Conservation (phyloP, 2,888 invertebrate species). For the Falcaria lacertinaria region DNA sequence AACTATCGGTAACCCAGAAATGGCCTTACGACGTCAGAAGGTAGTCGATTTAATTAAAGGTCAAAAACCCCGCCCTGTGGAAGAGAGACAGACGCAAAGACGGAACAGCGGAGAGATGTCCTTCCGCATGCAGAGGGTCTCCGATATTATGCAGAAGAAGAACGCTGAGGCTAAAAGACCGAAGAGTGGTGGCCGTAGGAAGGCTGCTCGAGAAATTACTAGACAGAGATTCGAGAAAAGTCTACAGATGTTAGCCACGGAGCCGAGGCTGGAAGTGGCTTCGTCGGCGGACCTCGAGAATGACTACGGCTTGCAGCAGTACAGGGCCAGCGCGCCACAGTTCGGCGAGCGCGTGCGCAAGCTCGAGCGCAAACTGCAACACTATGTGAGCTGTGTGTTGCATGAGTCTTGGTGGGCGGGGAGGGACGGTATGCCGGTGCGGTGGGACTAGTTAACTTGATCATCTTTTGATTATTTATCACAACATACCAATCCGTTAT, state of each 20-base stretch:
- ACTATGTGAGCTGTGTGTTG: constrained; percentile 69
- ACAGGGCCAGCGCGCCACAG: constrained; percentile 90
- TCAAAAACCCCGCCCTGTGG: constrained; percentile 27
- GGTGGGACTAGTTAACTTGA: not conserved
- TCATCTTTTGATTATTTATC: constrained; percentile 6
- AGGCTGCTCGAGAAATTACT: constrained; percentile 81
- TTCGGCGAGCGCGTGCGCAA: constrained; percentile 92
- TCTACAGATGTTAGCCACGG: constrained; percentile 90
- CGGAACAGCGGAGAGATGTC: constrained; percentile 61
- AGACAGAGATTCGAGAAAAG: constrained; percentile 92
- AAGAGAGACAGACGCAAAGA: constrained; percentile 22
- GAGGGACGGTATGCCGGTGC: not conserved
- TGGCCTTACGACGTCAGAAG: constrained; percentile 53
- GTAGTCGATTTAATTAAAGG: constrained; percentile 57
- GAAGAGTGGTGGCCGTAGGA: constrained; percentile 45
- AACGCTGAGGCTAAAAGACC: constrained; percentile 65
- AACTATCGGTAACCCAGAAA: constrained; percentile 51
- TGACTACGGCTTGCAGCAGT: constrained; percentile 89
- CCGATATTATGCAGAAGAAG: constrained; percentile 87
- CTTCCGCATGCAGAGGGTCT: constrained; percentile 85
- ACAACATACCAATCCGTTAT: too few species aligned
- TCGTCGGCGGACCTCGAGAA: constrained; percentile 87
- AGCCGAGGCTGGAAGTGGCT: constrained; percentile 80
- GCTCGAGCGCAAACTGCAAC: constrained; percentile 78
- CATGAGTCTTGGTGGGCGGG: constrained; percentile 32